Conservation (phyloP, 2,888 invertebrate species). For the Lathronympha strigana region DNA sequence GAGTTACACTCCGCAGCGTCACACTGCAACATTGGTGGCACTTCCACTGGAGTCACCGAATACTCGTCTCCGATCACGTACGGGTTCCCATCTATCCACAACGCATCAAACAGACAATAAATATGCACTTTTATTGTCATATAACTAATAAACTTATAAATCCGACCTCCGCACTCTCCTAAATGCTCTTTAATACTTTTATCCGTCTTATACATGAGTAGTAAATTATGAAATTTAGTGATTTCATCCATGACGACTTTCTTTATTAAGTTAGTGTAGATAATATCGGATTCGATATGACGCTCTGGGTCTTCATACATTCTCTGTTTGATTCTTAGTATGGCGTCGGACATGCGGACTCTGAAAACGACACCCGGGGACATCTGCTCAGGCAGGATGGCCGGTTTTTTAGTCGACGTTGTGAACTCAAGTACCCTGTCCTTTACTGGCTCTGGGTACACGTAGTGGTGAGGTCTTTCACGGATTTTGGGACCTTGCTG, state of each 20-base stretch:
- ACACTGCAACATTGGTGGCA: constrained; percentile 75
- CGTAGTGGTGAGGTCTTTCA: constrained; percentile 74
- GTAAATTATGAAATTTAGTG: constrained; percentile 74
- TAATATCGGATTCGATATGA: constrained; percentile 77
- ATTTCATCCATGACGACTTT: constrained; percentile 79
- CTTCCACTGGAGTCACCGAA: constrained; percentile 75
- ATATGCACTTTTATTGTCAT: constrained; percentile 80
- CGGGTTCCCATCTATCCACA: constrained; percentile 79
- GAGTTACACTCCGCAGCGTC: constrained; percentile 78
- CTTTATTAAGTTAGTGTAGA: constrained; percentile 76
- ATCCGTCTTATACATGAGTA: constrained; percentile 78
- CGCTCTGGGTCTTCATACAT: constrained; percentile 79
- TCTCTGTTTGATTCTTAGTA: constrained; percentile 73
- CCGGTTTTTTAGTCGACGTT: constrained; percentile 67
- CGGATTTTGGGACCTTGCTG: constrained; percentile 69
- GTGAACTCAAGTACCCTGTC: constrained; percentile 71
- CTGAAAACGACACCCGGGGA: constrained; percentile 78
- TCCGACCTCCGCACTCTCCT: constrained; percentile 76
- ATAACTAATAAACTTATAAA: constrained; percentile 78
- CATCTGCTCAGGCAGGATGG: constrained; percentile 76
- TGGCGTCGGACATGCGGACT: constrained; percentile 78
- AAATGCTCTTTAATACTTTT: constrained; percentile 77
- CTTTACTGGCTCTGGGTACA: constrained; percentile 75
- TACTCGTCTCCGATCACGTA: constrained; percentile 80
- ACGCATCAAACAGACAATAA: constrained; percentile 74